phyloP scores from a whole-genome alignment of 2,888 invertebrate species.

The Xestobium rufovillosum region DNA sequence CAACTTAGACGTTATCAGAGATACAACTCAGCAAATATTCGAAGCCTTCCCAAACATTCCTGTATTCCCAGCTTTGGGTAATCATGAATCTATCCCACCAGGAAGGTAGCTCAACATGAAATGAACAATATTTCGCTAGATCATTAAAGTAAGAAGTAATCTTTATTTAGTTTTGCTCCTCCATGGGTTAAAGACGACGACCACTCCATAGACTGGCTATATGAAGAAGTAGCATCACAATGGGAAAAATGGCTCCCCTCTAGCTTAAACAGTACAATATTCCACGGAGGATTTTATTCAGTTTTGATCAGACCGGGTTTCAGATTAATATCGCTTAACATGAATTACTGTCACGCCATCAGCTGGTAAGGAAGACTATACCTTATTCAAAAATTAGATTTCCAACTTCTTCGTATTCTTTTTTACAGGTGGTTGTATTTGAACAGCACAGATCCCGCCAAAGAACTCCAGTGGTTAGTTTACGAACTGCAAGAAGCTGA shows the following conservation, averaged over 20 bases:
- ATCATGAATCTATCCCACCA: constrained; percentile 95
- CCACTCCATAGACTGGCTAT: constrained; percentile 83
- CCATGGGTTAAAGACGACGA: constrained; percentile 75
- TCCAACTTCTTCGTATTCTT: constrained; percentile 8
- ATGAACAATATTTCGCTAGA: too few species aligned
- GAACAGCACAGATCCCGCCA: constrained; percentile 93
- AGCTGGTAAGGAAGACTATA: constrained; percentile 61
- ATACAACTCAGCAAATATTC: constrained; percentile 73
- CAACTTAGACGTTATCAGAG: constrained; percentile 73
- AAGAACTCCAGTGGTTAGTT: constrained; percentile 90
- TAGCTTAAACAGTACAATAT: constrained; percentile 72
- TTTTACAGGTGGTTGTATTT: constrained; percentile 74
- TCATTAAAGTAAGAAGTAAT: too few species aligned
- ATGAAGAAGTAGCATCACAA: constrained; percentile 75
- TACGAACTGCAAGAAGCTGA: constrained; percentile 89
- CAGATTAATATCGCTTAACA: constrained; percentile 84
- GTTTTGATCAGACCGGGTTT: constrained; percentile 83
- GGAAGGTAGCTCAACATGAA: constrained; percentile 65
- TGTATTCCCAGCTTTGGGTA: constrained; percentile 90
- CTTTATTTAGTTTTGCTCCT: constrained; percentile 67
- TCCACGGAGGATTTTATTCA: constrained; percentile 85
- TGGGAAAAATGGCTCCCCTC: constrained; percentile 89
- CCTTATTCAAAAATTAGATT: constrained; percentile 7
- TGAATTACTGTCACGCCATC: constrained; percentile 90
- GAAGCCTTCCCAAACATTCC: constrained; percentile 83